Base-by-base conservation (phyloP, 2,113 vertebrate genomes). In the Perccottus glenii region DNA sequence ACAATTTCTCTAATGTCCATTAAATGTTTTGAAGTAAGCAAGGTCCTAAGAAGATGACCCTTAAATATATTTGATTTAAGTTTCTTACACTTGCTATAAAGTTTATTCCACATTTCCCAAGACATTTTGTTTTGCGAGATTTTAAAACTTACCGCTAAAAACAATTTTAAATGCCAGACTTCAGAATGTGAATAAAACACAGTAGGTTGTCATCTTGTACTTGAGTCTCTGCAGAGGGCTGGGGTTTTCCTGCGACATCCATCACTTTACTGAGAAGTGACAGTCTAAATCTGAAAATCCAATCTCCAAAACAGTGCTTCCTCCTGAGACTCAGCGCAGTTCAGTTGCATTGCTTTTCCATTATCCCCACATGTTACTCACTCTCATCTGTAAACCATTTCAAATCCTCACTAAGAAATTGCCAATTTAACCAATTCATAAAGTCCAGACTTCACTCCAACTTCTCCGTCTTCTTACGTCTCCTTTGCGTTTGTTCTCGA, bases 331-430 rank as follows among this genome's bases (percentile, higher is more conserved):
- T 12, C 7, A 32, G n/a, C 52, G 5, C 52, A n/a, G 32, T 55
- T 10, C 33, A 33, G 33, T 55, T 11, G 33, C 52, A 6, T 9
- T 9, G 52, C 52, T 36, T 55, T 36, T 55, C 52, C 52, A 55
- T 55, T 55, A 55, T 38, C 33, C 33, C 33, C 33, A 53, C 52
- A 9, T 36, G 52, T 55, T 38, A 55, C 7, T 55, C 11, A 12
- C 52, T 55, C 52, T 55, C 52, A 55, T 55, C 52, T 55, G 52
- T 55, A 36, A 55, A 55, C 52, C 52, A 15, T 55, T 55, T 55
- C 7, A 12, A 38, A 55, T n/a, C 52, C 33, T 6, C 12, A n/a
- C 52, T 36, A 55, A 55, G 52, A 55, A 55, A 55, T 55, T 55
- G 52, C 52, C 52, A 55, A 55, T 55, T 55, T 55, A 38, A 5